Evolutionary conservation across 1,140 invertebrate genomes (phyloP).

Genomic region (Drosophila pseudoananassae): DNA sequence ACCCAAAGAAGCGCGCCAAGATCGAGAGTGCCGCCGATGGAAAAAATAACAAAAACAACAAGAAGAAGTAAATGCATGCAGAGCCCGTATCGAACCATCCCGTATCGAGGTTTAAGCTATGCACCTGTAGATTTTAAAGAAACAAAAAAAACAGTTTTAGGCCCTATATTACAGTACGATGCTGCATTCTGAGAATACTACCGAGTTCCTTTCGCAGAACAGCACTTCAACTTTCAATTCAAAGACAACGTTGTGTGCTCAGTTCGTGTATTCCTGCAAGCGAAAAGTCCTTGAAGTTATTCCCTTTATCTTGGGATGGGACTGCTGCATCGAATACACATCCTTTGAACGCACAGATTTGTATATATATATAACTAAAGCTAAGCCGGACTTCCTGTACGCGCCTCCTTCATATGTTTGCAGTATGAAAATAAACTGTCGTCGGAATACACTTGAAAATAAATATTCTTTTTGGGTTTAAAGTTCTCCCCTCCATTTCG

Average conservation of each 20-base stretch:
- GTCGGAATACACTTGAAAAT: conserved; percentile 31
- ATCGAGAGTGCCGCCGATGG: conserved; percentile 87
- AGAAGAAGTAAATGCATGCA: conserved; percentile 78
- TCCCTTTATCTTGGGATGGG: background rate
- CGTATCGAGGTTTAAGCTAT: conserved; percentile 66
- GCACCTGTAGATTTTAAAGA: conserved; percentile 69
- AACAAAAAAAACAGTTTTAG: conserved; percentile 63
- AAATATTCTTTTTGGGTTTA: no score
- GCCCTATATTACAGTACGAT: conserved; percentile 59
- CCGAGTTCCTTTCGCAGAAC: conserved; percentile 68
- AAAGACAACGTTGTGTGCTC: conserved; percentile 52
- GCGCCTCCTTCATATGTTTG: conserved; percentile 54
- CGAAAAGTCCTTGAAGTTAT: conserved; percentile 1
- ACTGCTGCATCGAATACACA: conserved; percentile 6
- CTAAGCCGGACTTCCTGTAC: conserved; percentile 38
- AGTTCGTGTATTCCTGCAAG: conserved; percentile 26
- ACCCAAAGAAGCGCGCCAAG: conserved; percentile 88
- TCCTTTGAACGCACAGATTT: conserved; percentile 58
- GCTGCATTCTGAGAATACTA: conserved; percentile 59
- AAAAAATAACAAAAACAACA: conserved; percentile 85
- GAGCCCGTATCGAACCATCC: conserved; percentile 20
- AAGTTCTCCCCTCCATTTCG: no score
- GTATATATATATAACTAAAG: conserved; percentile 59
- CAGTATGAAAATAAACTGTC: conserved; percentile 71
- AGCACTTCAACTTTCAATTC: conserved; percentile 50